Evolutionary conservation across 2,113 vertebrate genomes (phyloP).

Genomic region (Podilymbus podiceps): DNA sequence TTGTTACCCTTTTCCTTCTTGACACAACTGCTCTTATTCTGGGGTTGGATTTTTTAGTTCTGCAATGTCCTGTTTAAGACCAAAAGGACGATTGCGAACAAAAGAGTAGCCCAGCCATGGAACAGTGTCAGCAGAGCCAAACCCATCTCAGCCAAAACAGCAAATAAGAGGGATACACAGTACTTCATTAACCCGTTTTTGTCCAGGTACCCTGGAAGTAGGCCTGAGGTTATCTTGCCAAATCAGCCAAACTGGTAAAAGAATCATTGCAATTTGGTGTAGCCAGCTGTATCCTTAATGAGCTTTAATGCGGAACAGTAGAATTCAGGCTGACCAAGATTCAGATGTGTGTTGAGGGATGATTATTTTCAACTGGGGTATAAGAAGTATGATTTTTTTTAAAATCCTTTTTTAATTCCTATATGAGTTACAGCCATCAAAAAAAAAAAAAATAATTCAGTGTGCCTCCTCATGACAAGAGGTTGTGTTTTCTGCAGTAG

Average conservation of each 20-base stretch:
- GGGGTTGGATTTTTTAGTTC: background rate
- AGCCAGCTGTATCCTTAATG: background rate
- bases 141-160: background rate
- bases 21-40: background rate
- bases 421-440: background rate
- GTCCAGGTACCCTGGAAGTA: background rate
- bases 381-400: background rate
- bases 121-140: background rate
- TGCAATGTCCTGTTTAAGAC: background rate
- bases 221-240: background rate
- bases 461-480: background rate
- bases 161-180: background rate
- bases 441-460: background rate
- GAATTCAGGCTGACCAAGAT: background rate
- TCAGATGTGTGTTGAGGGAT: background rate
- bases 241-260: background rate
- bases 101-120: background rate
- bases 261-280: background rate
- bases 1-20: background rate
- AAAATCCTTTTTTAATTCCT: background rate
- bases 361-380: background rate
- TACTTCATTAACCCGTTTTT: background rate
- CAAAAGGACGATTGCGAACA: fast-evolving
- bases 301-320: background rate
- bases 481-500: background rate